Evolutionary conservation across 2,797 vertebrate species (phyloP).

Genomic region (Menidia menidia): DNA sequence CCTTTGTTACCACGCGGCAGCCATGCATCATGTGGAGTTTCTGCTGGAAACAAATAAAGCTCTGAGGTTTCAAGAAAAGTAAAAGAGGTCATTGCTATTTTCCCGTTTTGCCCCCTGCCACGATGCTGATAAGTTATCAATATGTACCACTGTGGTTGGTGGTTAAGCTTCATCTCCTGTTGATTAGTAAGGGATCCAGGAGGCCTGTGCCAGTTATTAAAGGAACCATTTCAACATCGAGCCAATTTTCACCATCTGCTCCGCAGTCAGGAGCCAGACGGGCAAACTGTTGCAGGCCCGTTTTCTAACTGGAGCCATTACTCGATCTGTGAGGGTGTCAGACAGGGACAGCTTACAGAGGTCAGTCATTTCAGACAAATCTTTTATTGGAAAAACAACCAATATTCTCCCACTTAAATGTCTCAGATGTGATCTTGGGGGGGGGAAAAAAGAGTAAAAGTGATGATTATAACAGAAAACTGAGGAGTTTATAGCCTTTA

Average conservation of each 20-base stretch:
- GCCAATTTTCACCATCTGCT: conserved; percentile 43
- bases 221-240: conserved; percentile 6
- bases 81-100: conserved; percentile 15
- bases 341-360: not conserved
- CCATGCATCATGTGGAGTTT: conserved; percentile 82
- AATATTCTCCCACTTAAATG: too few relatives aligned
- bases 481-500: too few relatives aligned
- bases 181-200: conserved; percentile 22
- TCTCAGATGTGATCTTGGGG: too few relatives aligned
- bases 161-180: conserved; percentile 5
- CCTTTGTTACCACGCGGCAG: conserved; percentile 58
- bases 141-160: not conserved
- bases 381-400: not conserved
- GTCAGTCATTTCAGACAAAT: not conserved
- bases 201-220: conserved; percentile 43
- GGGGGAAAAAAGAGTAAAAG: too few relatives aligned
- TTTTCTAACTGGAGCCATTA: conserved; percentile 14
- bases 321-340: not conserved
- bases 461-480: too few relatives aligned
- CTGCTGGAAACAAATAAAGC: conserved; percentile 87
- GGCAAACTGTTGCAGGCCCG: conserved; percentile 15
- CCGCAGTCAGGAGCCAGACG: conserved; percentile 25
- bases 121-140: not conserved
- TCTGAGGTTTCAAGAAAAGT: conserved; percentile 75
- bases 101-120: conserved; percentile 7